Conservation (phyloP, 2,113 vertebrate genomes). For the Colius striatus region DNA sequence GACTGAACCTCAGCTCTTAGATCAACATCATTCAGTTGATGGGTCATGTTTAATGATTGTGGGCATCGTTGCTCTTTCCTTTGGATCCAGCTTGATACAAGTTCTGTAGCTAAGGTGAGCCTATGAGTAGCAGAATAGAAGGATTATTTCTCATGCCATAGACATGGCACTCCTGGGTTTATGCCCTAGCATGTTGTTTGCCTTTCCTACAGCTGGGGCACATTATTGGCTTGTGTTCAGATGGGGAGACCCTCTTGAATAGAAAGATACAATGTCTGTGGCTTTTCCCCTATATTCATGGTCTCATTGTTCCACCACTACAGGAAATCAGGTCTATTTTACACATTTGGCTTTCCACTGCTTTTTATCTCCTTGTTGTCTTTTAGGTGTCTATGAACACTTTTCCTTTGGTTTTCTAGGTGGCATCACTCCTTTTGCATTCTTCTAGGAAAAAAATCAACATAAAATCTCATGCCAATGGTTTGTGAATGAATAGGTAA, state of each 20-base stretch:
- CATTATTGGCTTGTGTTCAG: neutral
- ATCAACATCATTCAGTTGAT: neutral
- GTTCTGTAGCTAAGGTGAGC: neutral
- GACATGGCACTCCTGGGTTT: rapidly evolving
- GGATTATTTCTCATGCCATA: neutral
- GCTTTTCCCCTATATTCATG: neutral
- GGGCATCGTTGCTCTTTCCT: neutral
- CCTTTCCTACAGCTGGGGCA: neutral
- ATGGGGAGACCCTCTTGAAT: neutral
- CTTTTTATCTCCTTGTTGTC: neutral
- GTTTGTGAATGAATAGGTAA: neutral
- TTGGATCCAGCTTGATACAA: neutral
- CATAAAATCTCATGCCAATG: neutral
- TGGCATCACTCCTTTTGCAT: neutral
- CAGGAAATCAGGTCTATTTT: neutral
- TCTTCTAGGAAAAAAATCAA: neutral
- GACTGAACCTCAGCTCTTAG: neutral
- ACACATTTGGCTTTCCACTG: neutral
- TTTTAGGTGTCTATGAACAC: neutral
- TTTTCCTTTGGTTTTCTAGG: neutral
- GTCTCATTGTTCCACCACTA: neutral
- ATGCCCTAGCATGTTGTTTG: neutral
- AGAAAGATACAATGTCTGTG: neutral
- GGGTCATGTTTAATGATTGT: neutral
- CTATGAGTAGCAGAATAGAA: neutral